Percentiles rank a stretch among this genome's conserved stretches.
Conservation (phyloP, 2,797 vertebrate species). For the Girardinus metallicus region DNA sequence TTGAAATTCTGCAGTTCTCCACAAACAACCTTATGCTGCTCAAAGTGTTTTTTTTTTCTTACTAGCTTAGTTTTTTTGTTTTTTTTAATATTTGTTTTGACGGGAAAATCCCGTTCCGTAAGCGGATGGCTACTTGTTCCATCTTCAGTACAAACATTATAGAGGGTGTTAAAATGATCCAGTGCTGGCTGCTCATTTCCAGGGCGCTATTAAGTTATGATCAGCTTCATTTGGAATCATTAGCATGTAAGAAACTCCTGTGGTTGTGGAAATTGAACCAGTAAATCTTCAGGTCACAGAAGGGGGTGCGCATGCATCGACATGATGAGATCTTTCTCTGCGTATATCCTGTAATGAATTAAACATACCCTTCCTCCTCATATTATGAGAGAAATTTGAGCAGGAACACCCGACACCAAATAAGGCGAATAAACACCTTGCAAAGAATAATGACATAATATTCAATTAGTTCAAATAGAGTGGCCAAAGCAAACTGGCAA, state of each 20-base stretch:
- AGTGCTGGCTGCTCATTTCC: neutral
- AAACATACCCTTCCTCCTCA: slow-evolving; percentile 40
- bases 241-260: neutral
- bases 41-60: neutral
- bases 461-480: neutral
- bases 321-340: neutral
- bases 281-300: neutral
- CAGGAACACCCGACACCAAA: neutral
- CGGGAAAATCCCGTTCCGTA: neutral
- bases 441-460: neutral
- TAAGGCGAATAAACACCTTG: neutral
- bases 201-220: neutral
- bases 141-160: neutral
- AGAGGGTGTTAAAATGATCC: neutral
- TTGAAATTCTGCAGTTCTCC: neutral
- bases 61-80: neutral
- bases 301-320: slow-evolving; percentile 1
- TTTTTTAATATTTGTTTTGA: neutral
- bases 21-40: neutral
- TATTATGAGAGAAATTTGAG: slow-evolving; percentile 31
- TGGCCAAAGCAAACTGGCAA: neutral
- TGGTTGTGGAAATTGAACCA: slow-evolving; percentile 4
- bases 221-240: neutral
- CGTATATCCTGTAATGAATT: slow-evolving; percentile 28
- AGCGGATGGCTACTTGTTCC: neutral